These are phyloP conservation scores for Anodontia alba DNA, from an alignment of 2,888 invertebrate species.

Conservation along the genomic window DNA sequence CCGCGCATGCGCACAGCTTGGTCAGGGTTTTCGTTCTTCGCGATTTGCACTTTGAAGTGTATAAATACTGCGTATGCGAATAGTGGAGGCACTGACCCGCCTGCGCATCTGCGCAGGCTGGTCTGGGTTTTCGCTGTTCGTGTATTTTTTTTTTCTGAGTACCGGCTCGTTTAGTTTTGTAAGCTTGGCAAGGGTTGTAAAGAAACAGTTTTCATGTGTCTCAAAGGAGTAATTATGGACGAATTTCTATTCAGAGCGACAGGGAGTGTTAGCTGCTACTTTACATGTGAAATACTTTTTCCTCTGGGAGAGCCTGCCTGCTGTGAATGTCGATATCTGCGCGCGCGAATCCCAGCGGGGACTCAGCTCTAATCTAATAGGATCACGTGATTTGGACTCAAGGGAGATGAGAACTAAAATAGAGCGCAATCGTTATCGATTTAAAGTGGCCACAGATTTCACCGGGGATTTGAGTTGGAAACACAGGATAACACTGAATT, in stretches of 20 bases:
- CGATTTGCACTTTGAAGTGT: no score
- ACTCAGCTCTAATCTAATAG: constrained; percentile 36
- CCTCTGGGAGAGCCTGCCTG: constrained; percentile 66
- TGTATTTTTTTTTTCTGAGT: background rate
- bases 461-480: constrained; percentile 2
- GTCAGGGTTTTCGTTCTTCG: no score
- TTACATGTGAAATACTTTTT: constrained; percentile 39
- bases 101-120: background rate
- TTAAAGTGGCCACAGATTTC: constrained; percentile 12
- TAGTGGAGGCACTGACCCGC: background rate
- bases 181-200: constrained; percentile 44
- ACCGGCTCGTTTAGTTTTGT: constrained; percentile 27
- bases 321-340: constrained; percentile 58
- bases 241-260: constrained; percentile 47
- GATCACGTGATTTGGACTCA: constrained; percentile 13
- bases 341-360: constrained; percentile 73
- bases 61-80: no score
- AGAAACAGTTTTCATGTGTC: constrained; percentile 61
- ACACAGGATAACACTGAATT: background rate
- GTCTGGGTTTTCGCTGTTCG: background rate
- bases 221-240: constrained; percentile 68
- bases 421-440: constrained; percentile 13
- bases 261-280: constrained; percentile 13
- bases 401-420: constrained; percentile 1
- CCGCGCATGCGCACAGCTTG: background rate